A percentile compares a stretch with the other conserved stretches of the same genome.
These are phyloP conservation scores for Hippolais icterina DNA, from an alignment of 2,113 vertebrate species.

Conservation along the genomic window DNA sequence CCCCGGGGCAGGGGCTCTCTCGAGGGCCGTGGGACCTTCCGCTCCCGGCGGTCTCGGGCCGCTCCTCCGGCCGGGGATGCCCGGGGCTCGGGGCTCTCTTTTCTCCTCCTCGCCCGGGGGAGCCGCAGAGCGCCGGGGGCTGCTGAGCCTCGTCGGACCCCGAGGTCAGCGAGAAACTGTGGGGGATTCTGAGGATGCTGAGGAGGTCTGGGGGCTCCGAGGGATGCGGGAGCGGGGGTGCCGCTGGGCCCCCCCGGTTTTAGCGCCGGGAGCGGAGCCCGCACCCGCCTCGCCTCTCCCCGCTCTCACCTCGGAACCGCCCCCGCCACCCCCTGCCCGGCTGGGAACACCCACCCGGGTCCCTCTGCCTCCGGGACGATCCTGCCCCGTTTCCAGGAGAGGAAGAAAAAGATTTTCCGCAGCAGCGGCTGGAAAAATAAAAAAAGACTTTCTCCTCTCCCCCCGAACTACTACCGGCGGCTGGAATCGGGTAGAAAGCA, in stretches of 20 bases:
- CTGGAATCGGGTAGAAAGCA: neutral
- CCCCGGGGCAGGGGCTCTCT: too few relatives aligned
- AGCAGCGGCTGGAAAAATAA: neutral
- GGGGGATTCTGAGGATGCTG: neutral
- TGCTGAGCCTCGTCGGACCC: neutral
- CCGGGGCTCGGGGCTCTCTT: rapidly evolving
- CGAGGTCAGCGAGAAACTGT: rapidly evolving
- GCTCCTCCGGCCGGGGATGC: neutral
- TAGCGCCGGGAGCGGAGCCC: neutral
- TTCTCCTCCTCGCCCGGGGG: neutral
- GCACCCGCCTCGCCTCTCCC: rapidly evolving
- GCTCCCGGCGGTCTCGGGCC: neutral
- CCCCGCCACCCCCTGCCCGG: neutral
- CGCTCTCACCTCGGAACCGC: too few relatives aligned
- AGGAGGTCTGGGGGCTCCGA: neutral
- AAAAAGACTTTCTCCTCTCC: too few relatives aligned
- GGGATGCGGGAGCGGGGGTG: neutral
- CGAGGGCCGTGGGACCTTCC: neutral
- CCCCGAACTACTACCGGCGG: neutral
- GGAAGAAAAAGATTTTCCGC: neutral
- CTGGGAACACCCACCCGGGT: neutral
- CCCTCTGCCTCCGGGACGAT: neutral
- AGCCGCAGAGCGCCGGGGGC: neutral
- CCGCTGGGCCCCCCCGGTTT: neutral
- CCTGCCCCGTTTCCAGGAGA: neutral